phyloP scores from a whole-genome alignment of 2,888 invertebrate species.

The Rosalia funebris region DNA sequence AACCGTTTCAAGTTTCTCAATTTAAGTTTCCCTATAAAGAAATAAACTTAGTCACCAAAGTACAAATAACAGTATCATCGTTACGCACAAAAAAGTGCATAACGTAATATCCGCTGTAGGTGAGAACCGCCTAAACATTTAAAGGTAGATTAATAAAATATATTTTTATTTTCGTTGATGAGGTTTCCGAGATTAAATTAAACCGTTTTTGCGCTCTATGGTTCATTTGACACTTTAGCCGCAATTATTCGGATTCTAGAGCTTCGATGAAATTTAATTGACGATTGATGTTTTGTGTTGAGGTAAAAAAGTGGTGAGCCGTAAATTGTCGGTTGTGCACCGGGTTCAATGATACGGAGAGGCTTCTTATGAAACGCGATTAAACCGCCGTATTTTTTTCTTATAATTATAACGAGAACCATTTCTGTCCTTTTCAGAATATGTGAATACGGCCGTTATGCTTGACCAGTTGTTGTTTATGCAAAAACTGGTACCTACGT shows the following conservation, averaged over 20 bases:
- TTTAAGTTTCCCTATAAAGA: too few species aligned
- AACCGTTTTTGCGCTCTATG: constrained; percentile 38
- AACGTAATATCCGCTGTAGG: constrained; percentile 1
- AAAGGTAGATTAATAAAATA: background rate
- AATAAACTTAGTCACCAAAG: too few species aligned
- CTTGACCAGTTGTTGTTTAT: constrained; percentile 23
- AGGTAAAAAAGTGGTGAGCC: constrained; percentile 22
- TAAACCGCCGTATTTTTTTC: constrained; percentile 13
- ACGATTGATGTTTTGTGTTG: constrained; percentile 30
- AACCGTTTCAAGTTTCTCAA: too few species aligned
- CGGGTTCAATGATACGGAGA: constrained; percentile 1
- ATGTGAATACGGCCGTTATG: constrained; percentile 2
- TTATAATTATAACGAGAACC: constrained; percentile 16
- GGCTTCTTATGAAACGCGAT: constrained; percentile 7
- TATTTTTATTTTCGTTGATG: constrained; percentile 9
- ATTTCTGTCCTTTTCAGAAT: constrained; percentile 12
- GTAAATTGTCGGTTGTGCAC: constrained; percentile 25
- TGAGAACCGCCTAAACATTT: constrained; percentile 10
- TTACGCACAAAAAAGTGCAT: background rate
- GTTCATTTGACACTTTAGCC: constrained; percentile 34
- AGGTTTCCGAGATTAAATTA: constrained; percentile 30
- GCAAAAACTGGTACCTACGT: constrained; percentile 30
- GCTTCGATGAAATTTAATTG: constrained; percentile 37
- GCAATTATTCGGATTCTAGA: constrained; percentile 37
- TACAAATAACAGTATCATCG: background rate